Evolutionary conservation across 2,888 invertebrate species (phyloP).

Genomic region (Synanthedon andrenaeformis): DNA sequence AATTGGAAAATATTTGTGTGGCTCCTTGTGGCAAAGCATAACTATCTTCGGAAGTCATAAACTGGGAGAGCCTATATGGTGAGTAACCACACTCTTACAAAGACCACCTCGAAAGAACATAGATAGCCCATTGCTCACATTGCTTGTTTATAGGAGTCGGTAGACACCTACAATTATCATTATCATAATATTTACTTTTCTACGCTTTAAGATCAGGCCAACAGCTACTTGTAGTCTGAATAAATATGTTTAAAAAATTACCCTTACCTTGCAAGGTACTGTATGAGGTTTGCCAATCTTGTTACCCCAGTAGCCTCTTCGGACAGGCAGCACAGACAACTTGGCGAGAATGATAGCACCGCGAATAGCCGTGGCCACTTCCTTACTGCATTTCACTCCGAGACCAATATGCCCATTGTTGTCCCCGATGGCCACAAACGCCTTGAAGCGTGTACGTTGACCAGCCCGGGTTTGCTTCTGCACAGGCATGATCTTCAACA

Average conservation of each 20-base stretch:
- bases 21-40: too few relatives aligned
- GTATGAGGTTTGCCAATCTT: constrained; percentile 99
- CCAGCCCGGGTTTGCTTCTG: constrained; percentile 99
- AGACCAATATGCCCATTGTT: constrained; percentile 98
- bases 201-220: neutral
- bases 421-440: constrained; percentile 96
- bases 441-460: constrained; percentile 98
- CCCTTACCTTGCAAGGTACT: constrained; percentile 95
- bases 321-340: constrained; percentile 96
- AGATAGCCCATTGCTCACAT: too few relatives aligned
- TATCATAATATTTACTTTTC: too few relatives aligned
- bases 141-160: neutral
- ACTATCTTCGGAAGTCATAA: too few relatives aligned
- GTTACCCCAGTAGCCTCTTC: constrained; percentile 99
- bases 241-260: constrained; percentile 1
- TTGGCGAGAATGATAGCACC: constrained; percentile 99
- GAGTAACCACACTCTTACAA: too few relatives aligned
- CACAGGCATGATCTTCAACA: constrained; percentile 99
- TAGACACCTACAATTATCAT: too few relatives aligned
- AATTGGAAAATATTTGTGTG: too few relatives aligned
- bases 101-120: too few relatives aligned
- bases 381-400: constrained; percentile 99
- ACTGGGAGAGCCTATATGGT: too few relatives aligned
- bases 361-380: constrained; percentile 99
- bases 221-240: neutral